Base-by-base conservation (phyloP, 2,113 vertebrate species). In the Sinocyclocheilus rhinocerous region DNA sequence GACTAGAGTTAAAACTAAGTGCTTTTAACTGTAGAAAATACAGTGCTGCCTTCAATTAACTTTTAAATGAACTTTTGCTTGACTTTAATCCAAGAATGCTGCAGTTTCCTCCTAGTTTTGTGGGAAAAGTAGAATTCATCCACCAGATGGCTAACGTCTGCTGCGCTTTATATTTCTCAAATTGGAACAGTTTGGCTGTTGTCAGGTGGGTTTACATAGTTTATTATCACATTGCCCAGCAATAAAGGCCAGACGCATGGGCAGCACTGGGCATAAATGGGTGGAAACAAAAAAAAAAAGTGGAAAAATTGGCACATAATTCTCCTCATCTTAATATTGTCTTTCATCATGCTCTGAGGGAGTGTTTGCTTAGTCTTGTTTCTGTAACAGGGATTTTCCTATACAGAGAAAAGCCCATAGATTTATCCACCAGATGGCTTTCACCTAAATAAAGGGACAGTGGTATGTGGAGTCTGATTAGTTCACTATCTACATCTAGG, bases 61-160 rank as follows among this genome's bases (percentile, higher is more conserved):
- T 4, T 48, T 76, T 24, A 48, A 72, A 42, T 22, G 4, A 72
- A 72, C 36, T 12, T 42, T 72, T 12, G 69, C 69, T 39, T 39
- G 42, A 36, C 33, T 70, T 70, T 70, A 10, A 70, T 4, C 1
- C 18, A 75, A 75, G 11, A 75, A 76, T 26, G 72, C n/a, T 75
- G 42, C 4, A 15, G n/a, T 76, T 45, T 76, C 42, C n/a, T 76
- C 81, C 65, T 69, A 88, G 86, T 89, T 79, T 75, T 36, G 39
- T 59, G 29, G 59, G 75, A 82, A 90, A 87, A 73, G 69, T 72
- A 90, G 10, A 24, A 84, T 81, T 86, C 57, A 90, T 90, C 45
- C 59, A 90, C 39, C 92, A 94, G 91, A 93, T 92, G 93, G 86
- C 76, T 50, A n/a, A 61, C 11, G 24, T 69, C 82, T 84, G n/a